phyloP scores from a whole-genome alignment of 2,888 invertebrate genomes.

The Tuta absoluta region DNA sequence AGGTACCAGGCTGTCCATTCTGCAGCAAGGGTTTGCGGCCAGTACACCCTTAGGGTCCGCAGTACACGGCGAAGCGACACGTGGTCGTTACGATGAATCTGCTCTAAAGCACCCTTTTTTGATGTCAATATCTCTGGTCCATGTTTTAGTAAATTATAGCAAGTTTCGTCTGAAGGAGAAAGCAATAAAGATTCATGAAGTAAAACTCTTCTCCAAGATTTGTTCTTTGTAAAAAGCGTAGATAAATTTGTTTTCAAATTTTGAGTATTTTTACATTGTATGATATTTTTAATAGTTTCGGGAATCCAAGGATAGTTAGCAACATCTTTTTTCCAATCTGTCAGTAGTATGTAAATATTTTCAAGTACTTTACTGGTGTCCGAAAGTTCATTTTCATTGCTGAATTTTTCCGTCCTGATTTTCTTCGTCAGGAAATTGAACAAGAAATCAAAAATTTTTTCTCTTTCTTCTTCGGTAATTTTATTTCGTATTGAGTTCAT shows the following conservation, averaged over 20 bases:
- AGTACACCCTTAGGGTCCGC: slow-evolving; percentile 59
- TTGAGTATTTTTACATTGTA: slow-evolving; percentile 48
- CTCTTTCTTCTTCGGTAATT: slow-evolving; percentile 47
- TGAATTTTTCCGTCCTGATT: slow-evolving; percentile 37
- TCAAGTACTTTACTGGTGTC: slow-evolving; percentile 38
- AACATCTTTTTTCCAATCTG: slow-evolving; percentile 56
- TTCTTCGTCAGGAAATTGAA: slow-evolving; percentile 31
- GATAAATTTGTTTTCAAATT: slow-evolving; percentile 47
- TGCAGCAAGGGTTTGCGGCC: slow-evolving; percentile 49
- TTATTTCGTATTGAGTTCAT: slow-evolving; percentile 43
- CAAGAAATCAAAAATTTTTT: slow-evolving; percentile 56
- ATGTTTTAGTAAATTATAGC: slow-evolving; percentile 49
- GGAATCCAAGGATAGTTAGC: slow-evolving; percentile 49
- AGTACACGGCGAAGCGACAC: slow-evolving; percentile 46
- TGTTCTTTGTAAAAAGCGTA: slow-evolving; percentile 57
- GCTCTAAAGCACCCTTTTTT: slow-evolving; percentile 44
- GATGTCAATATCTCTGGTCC: slow-evolving; percentile 52
- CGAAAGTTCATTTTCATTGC: slow-evolving; percentile 43
- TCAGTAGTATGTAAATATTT: slow-evolving; percentile 46
- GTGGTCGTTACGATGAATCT: slow-evolving; percentile 44
- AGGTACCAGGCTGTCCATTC: slow-evolving; percentile 49
- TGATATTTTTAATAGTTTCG: slow-evolving; percentile 50
- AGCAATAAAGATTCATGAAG: slow-evolving; percentile 60
- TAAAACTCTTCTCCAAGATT: slow-evolving; percentile 59
- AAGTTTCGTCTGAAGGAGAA: slow-evolving; percentile 49